Base-by-base conservation (phyloP, 2,797 vertebrate genomes). In the Brotula barbata region DNA sequence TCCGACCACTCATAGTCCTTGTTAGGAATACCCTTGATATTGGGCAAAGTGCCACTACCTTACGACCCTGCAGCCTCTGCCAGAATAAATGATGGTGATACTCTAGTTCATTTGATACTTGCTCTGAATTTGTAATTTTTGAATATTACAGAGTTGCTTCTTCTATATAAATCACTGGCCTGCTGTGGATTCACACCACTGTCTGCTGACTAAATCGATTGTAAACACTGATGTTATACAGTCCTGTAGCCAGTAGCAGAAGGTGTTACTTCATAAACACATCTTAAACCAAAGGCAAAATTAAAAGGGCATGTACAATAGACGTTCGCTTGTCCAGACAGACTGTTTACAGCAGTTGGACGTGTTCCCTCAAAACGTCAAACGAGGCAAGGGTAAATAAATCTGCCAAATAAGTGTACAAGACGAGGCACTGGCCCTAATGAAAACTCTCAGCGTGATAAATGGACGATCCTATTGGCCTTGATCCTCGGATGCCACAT, bases 391-490 rank as follows among this genome's bases (percentile, higher is more conserved):
- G 31, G 58, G 61, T 70, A 50, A 76, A 77, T 75, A 69, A 71
- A 65, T 77, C 62, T 67, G 68, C 64, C 37, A 68, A 48, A 62
- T 68, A 49, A 61, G 64, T 64, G 70, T 76, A 48, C 9, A 40
- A 62, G 73, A 71, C 25, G 33, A 64, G 73, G 67, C 51, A 57
- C 51, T 31, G 13, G 75, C 43, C 58, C 56, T 77, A 82, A 81
- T 82, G 71, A 77, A 71, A 77, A 73, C 62, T 53, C 59, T 73
- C 69, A 78, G 63, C 11, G 12, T 78, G 83, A 84, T 73, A 65
- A 66, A 87, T 75, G 40, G 61, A 57, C 23, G 60, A n/a, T 72
- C 68, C 68, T 53, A 58, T 77, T 82, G 66, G 67, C 40, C 53
- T 47, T 12, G 58, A 52, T 73, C 21, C 33, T 42, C 8, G 36